These are phyloP conservation scores for Agonopterix alstromeriana DNA, from an alignment of 2,888 invertebrate species.

Conservation along the genomic window DNA sequence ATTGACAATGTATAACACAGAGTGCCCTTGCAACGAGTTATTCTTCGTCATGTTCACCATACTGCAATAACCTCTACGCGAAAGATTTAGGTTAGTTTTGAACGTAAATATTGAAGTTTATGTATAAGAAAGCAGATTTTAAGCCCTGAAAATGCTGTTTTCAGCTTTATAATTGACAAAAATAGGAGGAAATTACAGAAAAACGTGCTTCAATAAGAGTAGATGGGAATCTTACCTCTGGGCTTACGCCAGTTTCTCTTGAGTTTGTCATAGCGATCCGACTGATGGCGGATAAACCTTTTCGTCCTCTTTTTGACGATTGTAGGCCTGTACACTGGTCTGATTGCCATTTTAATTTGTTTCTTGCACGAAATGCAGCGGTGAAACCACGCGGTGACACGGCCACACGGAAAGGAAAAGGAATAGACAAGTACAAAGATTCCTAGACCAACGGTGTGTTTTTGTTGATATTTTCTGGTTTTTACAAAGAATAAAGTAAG, in stretches of 20 bases:
- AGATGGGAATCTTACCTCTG: slow-evolving; percentile 78
- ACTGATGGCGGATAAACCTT: slow-evolving; percentile 98
- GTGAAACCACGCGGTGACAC: slow-evolving; percentile 75
- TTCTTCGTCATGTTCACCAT: background rate
- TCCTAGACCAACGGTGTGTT: slow-evolving; percentile 49
- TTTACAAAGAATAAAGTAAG: background rate
- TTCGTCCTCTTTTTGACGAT: slow-evolving; percentile 98
- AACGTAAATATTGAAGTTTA: background rate
- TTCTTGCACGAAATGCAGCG: slow-evolving; percentile 56
- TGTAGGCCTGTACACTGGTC: slow-evolving; percentile 91
- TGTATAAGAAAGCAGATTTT: background rate
- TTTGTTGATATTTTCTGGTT: slow-evolving; percentile 20
- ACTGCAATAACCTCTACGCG: background rate
- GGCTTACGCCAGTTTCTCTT: slow-evolving; percentile 99
- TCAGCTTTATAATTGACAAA: background rate
- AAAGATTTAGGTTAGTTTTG: slow-evolving; percentile 1
- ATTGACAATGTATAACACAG: slow-evolving; percentile 61
- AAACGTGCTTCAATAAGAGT: background rate
- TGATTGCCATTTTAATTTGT: slow-evolving; percentile 86
- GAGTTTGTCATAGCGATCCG: slow-evolving; percentile 97
- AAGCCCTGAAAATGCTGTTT: background rate
- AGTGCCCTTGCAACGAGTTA: slow-evolving; percentile 60
- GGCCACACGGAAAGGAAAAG: slow-evolving; percentile 72
- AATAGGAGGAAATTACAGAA: background rate
- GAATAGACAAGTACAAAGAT: slow-evolving; percentile 59